These are phyloP conservation scores for Deilephila elpenor DNA, from an alignment of 2,888 invertebrate species.

Conservation along the genomic window DNA sequence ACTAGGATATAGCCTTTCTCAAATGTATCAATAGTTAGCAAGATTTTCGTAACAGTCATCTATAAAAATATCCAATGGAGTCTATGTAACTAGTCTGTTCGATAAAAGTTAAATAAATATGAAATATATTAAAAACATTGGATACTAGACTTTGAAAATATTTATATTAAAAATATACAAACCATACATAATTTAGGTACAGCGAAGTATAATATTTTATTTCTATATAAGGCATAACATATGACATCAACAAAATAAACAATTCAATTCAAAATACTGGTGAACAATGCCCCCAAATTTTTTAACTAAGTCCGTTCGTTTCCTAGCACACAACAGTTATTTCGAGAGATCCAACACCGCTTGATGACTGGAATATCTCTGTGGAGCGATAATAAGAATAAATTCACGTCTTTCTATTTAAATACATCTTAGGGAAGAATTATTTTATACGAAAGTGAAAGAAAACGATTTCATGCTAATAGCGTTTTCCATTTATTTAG, in stretches of 20 bases:
- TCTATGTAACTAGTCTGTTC: no score
- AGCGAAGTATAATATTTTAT: no score
- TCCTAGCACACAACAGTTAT: conserved; percentile 16
- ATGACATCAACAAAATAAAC: background rate
- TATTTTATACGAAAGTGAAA: background rate
- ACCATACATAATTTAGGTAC: no score
- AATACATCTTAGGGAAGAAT: background rate
- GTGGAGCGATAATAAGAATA: conserved; percentile 8
- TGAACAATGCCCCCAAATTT: background rate
- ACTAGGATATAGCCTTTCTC: no score
- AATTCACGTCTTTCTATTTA: background rate
- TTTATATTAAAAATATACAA: no score
- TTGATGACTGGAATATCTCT: conserved; percentile 20
- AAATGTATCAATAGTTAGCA: no score
- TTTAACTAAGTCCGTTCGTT: background rate
- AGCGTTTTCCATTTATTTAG: background rate
- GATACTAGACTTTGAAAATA: no score
- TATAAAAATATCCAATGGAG: no score
- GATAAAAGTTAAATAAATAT: no score
- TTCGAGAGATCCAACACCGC: conserved; percentile 11
- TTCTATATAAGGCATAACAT: no score
- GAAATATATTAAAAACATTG: no score
- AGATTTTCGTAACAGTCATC: no score
- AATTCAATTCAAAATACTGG: background rate
- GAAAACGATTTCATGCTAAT: background rate